Base-by-base conservation (phyloP, 2,888 invertebrate species). In the Brachyptera risi region DNA sequence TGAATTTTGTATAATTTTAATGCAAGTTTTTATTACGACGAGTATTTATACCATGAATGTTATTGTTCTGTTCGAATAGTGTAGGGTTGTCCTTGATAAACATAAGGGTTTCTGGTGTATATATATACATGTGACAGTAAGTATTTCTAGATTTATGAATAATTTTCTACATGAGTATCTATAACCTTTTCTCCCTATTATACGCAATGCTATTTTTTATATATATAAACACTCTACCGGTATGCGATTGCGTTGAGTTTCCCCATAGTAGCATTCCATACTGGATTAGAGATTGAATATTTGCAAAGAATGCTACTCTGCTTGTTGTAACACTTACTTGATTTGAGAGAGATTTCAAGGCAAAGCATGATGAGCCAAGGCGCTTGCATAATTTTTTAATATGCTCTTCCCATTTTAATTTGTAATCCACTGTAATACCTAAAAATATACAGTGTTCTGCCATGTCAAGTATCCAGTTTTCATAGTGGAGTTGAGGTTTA, bases 271-370 rank as follows among this genome's bases (percentile, higher is more conserved):
- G 19, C 17, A 42, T 42, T 17, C 42, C 42, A 42, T 42, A 42
- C 5, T 17, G 17, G 21, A 42, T 42, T 15, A 42, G 42, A n/a
- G 15, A 42, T 42, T 42, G 42, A 3, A 42, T 42, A 21, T 42
- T 42, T 42, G 42, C 42, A 21, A 42, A 42, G 42, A 42, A 42
- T 21, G 42, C 42, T 17, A 42, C 21, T 42, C 42, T 42, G 17
- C 42, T 17, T 21, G 42, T 42, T 21, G 42, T 21, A 3, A 19
- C 42, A 42, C 21, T 13, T 19, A 19, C 21, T 7, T 19, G 21
- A 19, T 9, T 42, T 17, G 17, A 42, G 3, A 42, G 7, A 19
- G 21, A 5, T 42, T 21, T 13, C 7, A 42, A 21, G 17, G 42
- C 42, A 21, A 19, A 42, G 42, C 38, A 38, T n/a, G 3, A n/a